phyloP scores from a whole-genome alignment of 2,888 invertebrate species.

The Microplitis manilae region DNA sequence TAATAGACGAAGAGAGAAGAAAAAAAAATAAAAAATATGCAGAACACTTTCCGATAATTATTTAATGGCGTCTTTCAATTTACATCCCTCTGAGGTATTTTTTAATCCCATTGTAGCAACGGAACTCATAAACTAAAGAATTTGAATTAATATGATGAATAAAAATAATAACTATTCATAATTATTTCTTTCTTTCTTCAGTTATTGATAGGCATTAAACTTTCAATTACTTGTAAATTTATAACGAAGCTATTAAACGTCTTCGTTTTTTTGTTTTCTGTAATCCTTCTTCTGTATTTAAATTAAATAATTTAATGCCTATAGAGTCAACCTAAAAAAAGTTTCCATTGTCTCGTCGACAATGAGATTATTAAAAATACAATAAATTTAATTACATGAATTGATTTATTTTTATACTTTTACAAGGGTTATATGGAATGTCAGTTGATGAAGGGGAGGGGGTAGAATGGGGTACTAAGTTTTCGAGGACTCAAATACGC shows the following conservation, averaged over 20 bases:
- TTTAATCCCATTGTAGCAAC: constrained; percentile 24
- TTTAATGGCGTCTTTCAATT: constrained; percentile 58
- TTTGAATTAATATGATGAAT: background rate
- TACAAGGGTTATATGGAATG: too few relatives aligned
- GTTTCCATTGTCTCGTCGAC: background rate
- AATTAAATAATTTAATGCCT: background rate
- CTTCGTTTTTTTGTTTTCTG: background rate
- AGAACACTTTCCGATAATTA: constrained; percentile 48
- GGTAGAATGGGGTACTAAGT: too few relatives aligned
- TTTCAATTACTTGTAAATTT: background rate
- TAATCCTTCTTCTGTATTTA: background rate
- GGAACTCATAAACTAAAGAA: background rate
- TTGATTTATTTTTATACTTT: too few relatives aligned
- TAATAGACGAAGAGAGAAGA: background rate
- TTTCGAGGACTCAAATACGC: too few relatives aligned
- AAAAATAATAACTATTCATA: background rate
- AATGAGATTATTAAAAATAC: too few relatives aligned
- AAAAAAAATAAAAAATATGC: background rate
- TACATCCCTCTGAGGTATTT: constrained; percentile 43
- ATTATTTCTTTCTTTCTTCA: background rate
- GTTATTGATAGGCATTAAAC: background rate
- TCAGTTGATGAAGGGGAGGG: too few relatives aligned
- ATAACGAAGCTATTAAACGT: background rate
- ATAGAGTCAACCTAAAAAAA: background rate
- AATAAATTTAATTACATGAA: too few relatives aligned